These are phyloP conservation scores for Hirundichthys speculiger DNA, from an alignment of 2,113 vertebrate genomes.

Conservation along the genomic window DNA sequence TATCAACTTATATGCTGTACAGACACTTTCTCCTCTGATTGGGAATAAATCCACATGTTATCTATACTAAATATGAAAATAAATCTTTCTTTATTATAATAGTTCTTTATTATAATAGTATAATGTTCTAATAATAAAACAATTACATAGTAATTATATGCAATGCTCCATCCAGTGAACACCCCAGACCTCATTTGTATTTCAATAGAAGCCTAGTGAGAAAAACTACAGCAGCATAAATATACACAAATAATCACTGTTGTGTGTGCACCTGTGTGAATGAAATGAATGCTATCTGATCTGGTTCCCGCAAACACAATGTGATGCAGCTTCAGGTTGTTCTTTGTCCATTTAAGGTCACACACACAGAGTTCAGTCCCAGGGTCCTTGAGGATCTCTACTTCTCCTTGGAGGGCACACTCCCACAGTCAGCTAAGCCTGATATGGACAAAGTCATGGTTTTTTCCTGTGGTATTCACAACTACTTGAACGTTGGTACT, in stretches of 20 bases:
- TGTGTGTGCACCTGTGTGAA: constrained; percentile 1
- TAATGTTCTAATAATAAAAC: too few species aligned
- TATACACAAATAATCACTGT: background rate
- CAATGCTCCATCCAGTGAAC: background rate
- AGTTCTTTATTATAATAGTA: too few species aligned
- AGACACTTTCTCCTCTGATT: too few species aligned
- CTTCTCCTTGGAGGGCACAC: constrained; percentile 36
- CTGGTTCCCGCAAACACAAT: constrained; percentile 6
- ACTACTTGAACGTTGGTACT: too few species aligned
- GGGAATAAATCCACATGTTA: too few species aligned
- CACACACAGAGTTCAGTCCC: constrained; percentile 38
- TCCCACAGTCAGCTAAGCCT: constrained; percentile 33
- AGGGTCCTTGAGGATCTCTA: constrained; percentile 36
- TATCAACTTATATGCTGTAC: too few species aligned
- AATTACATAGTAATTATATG: too few species aligned
- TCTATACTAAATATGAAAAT: too few species aligned
- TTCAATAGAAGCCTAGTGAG: background rate
- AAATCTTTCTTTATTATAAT: too few species aligned
- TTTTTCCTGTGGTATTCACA: constrained; percentile 10
- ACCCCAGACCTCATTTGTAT: too few species aligned
- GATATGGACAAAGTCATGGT: constrained; percentile 34
- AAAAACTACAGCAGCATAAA: constrained; percentile 9
- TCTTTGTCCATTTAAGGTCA: constrained; percentile 77
- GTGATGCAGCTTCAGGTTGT: constrained; percentile 43
- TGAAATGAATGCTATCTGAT: constrained; percentile 9